phyloP scores from a whole-genome alignment of 2,113 vertebrate genomes.

The Grallaria varia region DNA sequence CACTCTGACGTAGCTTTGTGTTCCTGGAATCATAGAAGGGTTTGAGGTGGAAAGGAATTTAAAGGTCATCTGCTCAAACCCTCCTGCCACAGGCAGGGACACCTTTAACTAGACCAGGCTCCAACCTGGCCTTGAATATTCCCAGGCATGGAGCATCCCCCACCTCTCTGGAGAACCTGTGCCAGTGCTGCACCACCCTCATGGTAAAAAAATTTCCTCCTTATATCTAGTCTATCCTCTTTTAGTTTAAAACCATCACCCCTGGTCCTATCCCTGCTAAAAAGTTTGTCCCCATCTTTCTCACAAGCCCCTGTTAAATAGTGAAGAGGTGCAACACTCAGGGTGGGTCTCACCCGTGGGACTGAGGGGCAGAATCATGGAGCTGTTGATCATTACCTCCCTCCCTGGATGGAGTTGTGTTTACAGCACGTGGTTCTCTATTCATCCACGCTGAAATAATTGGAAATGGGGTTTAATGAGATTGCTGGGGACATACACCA shows the following conservation, averaged over 20 bases:
- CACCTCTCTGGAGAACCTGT: neutral
- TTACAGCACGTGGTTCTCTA: slow-evolving; percentile 11
- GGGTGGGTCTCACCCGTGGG: neutral
- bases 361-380: neutral
- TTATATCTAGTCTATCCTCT: neutral
- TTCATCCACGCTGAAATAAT: neutral
- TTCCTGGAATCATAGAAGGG: neutral
- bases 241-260: neutral
- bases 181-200: neutral
- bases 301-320: neutral
- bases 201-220: neutral
- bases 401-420: neutral
- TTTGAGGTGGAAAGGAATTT: neutral
- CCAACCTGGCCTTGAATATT: neutral
- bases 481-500: fast-evolving
- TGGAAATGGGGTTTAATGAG: neutral
- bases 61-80: neutral
- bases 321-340: neutral
- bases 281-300: neutral
- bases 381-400: neutral
- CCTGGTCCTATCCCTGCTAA: neutral
- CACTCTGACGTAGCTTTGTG: neutral
- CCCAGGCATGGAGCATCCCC: neutral
- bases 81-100: neutral
- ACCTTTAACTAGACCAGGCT: neutral